Percentiles rank a stretch among this genome's conserved stretches.
Conservation (phyloP, 2,113 vertebrate genomes). For the Plotosus lineatus region DNA sequence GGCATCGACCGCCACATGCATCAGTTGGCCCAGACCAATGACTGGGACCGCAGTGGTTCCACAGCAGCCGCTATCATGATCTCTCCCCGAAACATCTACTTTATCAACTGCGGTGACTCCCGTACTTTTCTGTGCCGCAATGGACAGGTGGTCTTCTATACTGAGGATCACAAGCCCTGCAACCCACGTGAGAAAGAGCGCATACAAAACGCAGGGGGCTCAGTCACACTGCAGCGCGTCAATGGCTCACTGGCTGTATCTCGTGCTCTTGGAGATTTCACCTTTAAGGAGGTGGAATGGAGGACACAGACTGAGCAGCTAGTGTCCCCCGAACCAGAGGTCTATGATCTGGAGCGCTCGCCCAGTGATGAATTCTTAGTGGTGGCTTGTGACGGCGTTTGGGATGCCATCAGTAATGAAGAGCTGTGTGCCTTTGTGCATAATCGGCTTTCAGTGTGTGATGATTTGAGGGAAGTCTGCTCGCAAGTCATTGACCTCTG, state of each 20-base stretch:
- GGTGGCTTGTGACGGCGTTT: constrained; percentile 80
- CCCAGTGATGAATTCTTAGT: constrained; percentile 77
- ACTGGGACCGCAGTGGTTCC: constrained; percentile 75
- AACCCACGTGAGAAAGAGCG: constrained; percentile 77
- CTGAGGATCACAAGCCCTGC: constrained; percentile 80
- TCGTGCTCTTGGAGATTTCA: constrained; percentile 78
- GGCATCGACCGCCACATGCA: constrained; percentile 76
- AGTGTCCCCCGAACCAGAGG: constrained; percentile 80
- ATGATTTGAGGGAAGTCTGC: constrained; percentile 78
- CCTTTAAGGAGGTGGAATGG: constrained; percentile 75
- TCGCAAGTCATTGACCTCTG: constrained; percentile 77
- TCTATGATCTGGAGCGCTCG: constrained; percentile 71
- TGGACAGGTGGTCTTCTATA: constrained; percentile 74
- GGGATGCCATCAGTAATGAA: constrained; percentile 77
- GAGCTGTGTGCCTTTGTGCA: constrained; percentile 75
- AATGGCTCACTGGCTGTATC: constrained; percentile 82
- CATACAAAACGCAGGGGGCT: constrained; percentile 80
- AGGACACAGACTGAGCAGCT: constrained; percentile 78
- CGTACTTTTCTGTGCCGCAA: constrained; percentile 76
- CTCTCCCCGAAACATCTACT: constrained; percentile 74
- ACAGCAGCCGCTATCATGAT: constrained; percentile 73
- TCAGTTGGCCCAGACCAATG: constrained; percentile 63
- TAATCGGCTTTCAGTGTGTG: constrained; percentile 72
- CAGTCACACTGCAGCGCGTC: constrained; percentile 73
- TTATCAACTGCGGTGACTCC: constrained; percentile 81